Conservation (phyloP, 2,888 invertebrate genomes). For the Copidosoma aretas region DNA sequence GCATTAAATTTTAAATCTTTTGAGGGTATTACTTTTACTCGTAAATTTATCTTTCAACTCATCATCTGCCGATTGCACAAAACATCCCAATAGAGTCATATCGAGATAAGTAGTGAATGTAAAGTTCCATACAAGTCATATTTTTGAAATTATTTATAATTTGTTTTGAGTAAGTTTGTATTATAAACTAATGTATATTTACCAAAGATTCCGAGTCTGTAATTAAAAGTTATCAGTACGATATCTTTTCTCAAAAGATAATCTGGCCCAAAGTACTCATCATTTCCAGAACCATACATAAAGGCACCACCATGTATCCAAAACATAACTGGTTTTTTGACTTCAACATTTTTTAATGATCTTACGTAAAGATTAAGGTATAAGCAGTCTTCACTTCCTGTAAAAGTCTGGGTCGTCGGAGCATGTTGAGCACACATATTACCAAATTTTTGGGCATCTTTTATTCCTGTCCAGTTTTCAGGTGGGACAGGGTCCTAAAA, state of each 20-base stretch:
- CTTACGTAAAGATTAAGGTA: slow-evolving; percentile 53
- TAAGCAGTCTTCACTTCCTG: slow-evolving; percentile 54
- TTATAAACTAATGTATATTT: too few species aligned
- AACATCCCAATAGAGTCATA: too few species aligned
- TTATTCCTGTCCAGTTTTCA: slow-evolving; percentile 39
- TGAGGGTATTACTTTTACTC: too few species aligned
- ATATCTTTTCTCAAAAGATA: slow-evolving; percentile 52
- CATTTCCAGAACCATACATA: slow-evolving; percentile 45
- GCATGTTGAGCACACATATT: slow-evolving; percentile 5
- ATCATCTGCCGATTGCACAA: too few species aligned
- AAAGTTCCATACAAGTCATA: too few species aligned
- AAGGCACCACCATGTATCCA: slow-evolving; percentile 55
- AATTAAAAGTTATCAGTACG: slow-evolving; percentile 54
- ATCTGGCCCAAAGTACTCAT: slow-evolving; percentile 49
- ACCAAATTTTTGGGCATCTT: slow-evolving; percentile 51
- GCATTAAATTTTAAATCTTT: too few species aligned
- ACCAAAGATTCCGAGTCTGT: slow-evolving; percentile 53
- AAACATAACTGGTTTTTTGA: slow-evolving; percentile 49
- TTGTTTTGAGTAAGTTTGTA: too few species aligned
- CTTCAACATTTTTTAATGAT: slow-evolving; percentile 10
- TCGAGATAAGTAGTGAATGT: too few species aligned
- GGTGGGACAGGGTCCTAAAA: slow-evolving; percentile 7
- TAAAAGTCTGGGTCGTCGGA: slow-evolving; percentile 8
- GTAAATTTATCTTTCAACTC: too few species aligned
- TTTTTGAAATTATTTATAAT: too few species aligned